phyloP scores from a whole-genome alignment of 2,888 invertebrate species.

The Encarsia formosa region DNA sequence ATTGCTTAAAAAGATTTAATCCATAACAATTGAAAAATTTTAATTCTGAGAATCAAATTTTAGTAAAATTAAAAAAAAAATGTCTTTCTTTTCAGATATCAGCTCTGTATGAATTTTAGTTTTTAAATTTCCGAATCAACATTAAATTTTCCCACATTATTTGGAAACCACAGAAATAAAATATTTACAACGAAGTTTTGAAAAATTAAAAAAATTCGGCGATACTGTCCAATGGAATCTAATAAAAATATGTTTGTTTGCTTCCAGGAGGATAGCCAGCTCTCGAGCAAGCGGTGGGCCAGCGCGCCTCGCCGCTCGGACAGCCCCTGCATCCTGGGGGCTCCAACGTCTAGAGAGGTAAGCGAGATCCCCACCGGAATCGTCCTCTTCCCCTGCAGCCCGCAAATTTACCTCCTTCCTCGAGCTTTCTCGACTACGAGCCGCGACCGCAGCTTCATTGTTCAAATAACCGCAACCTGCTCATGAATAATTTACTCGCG shows the following conservation, averaged over 20 bases:
- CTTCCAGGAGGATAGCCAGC: constrained; percentile 69
- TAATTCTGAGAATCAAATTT: no score
- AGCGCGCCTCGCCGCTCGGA: constrained; percentile 63
- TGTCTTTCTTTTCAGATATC: no score
- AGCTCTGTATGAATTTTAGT: no score
- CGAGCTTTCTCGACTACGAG: no score
- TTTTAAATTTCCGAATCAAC: no score
- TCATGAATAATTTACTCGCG: no score
- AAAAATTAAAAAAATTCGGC: not conserved
- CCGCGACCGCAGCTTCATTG: no score
- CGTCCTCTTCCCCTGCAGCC: not conserved
- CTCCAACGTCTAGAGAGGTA: constrained; percentile 51
- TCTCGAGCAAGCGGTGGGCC: constrained; percentile 66
- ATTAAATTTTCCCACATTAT: no score
- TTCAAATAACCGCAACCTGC: no score
- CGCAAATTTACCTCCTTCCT: not conserved
- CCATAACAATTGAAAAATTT: no score
- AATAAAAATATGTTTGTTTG: constrained; percentile 43
- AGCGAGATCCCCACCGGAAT: constrained; percentile 10
- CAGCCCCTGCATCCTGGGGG: constrained; percentile 50
- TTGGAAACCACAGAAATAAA: not conserved
- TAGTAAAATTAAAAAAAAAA: no score
- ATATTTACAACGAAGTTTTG: not conserved
- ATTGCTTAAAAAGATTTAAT: no score
- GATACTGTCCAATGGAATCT: not conserved